A percentile compares a stretch with the other conserved stretches of the same genome.
Evolutionary conservation across 2,113 vertebrate species (phyloP).

Genomic region (Xenus cinereus): DNA sequence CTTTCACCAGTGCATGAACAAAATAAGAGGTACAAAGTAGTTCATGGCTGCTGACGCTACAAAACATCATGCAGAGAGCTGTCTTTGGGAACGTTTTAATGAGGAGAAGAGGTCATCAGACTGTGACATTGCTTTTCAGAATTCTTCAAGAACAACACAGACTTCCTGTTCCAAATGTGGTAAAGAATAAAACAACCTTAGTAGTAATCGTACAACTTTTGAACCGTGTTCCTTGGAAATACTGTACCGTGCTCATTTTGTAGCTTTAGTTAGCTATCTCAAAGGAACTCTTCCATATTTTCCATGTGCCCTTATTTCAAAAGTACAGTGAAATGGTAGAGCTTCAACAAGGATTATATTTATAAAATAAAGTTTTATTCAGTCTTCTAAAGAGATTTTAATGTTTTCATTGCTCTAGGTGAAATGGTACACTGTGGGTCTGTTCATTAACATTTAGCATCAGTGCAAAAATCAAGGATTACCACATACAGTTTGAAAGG

Average conservation of each 20-base stretch:
- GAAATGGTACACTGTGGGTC: conserved; percentile 73
- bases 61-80: conserved; percentile 91
- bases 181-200: conserved; percentile 89
- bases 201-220: conserved; percentile 88
- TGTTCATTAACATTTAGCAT: conserved; percentile 83
- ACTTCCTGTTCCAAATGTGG: conserved; percentile 89
- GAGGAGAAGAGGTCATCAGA: conserved; percentile 91
- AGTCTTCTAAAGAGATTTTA: conserved; percentile 82
- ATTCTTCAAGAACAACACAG: conserved; percentile 90
- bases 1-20: conserved; percentile 89
- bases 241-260: conserved; percentile 81
- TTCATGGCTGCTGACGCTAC: conserved; percentile 86
- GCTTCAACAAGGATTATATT: conserved; percentile 83
- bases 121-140: conserved; percentile 90
- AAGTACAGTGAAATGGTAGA: conserved; percentile 79
- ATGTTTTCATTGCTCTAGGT: conserved; percentile 83
- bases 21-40: conserved; percentile 93
- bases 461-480: conserved; percentile 75
- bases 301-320: conserved; percentile 86
- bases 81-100: conserved; percentile 98
- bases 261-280: conserved; percentile 84
- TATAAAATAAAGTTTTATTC: conserved; percentile 88
- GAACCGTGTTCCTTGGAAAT: conserved; percentile 84
- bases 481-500: conserved; percentile 77
- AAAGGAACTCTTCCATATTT: conserved; percentile 83